Evolutionary conservation across 2,797 vertebrate genomes (phyloP), one percentile per base, ranked within the genome.

Genomic region (Neosilurus mollespiculum): DNA sequence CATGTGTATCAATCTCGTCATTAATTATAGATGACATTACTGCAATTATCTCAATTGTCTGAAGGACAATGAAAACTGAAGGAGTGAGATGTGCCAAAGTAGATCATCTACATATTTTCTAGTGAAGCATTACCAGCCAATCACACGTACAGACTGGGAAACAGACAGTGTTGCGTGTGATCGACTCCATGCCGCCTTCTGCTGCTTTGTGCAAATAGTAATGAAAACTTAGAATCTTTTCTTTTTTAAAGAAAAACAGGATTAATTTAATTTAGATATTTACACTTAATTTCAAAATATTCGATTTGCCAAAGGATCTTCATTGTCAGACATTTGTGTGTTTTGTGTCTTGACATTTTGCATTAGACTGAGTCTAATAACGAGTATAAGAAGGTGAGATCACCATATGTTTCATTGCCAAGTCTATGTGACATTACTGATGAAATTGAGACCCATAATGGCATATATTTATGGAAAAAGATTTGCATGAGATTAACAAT

Each of bases 21-120:
- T 93, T 94, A 95, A 94, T 95, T 94, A 95, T 94, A 90, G 91
- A 84, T 78, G 91, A 93, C 88, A 89, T 89, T 89, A 88, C 89
- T 89, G 80, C 66, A 86, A 85, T 92, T 90, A 91, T 69, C 80
- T 82, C 77, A 84, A 81, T 73, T 53, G 76, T 76, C 14, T 49
- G 30, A 89, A 69, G 80, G 87, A 75, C 58, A 79, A 89, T 82
- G 89, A 87, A 75, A 65, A 34, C 15, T 61, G 37, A 70, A 43
- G 54, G 53, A 58, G 37, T 76, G 85, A 66, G 30, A 73, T 43
- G 34, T 56, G 62, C 24, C 88, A 87, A 88, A 83, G 88, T 85
- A 87, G 80, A 89, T 91, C 86, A 90, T 90, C 88, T 85, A 64
- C 85, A 85, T 73, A 61, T 51, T 70, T 9, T 10, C 11, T 62